These are phyloP conservation scores for Rhodeus uyekii DNA, from an alignment of 2,797 vertebrate species.

Conservation along the genomic window DNA sequence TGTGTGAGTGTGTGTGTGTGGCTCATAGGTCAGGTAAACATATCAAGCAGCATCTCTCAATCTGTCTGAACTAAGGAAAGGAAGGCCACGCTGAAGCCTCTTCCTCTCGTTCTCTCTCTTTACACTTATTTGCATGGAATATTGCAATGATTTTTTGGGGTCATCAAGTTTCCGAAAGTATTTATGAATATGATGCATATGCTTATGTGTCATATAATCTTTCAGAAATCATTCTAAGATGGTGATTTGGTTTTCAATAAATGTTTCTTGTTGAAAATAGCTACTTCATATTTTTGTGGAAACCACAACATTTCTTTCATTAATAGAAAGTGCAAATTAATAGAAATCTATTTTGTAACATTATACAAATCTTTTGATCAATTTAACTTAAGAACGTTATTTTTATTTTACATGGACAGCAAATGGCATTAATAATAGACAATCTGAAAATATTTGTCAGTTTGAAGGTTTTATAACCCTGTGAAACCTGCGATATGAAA, in stretches of 20 bases:
- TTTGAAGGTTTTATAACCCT: neutral
- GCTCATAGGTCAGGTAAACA: slow-evolving; percentile 17
- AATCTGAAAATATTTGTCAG: no score
- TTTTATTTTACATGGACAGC: neutral
- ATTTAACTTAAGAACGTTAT: neutral
- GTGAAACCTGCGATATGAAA: neutral
- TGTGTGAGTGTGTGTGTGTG: slow-evolving; percentile 33
- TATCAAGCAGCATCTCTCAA: slow-evolving; percentile 21
- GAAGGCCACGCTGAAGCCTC: neutral
- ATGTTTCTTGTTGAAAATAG: neutral
- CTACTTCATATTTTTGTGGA: neutral
- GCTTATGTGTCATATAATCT: neutral
- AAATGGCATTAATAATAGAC: neutral
- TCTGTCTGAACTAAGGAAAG: neutral
- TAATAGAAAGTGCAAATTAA: neutral
- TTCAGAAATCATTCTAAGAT: neutral
- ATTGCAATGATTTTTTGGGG: neutral
- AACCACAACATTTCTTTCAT: neutral
- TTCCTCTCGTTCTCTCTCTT: neutral
- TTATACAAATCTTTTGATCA: neutral
- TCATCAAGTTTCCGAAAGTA: neutral
- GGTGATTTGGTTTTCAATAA: neutral
- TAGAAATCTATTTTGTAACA: neutral
- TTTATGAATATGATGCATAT: neutral
- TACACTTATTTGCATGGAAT: neutral